A percentile compares a stretch with the other conserved stretches of the same genome.
Evolutionary conservation across 1,140 invertebrate genomes (phyloP).

Genomic region (Aphelinus certus): DNA sequence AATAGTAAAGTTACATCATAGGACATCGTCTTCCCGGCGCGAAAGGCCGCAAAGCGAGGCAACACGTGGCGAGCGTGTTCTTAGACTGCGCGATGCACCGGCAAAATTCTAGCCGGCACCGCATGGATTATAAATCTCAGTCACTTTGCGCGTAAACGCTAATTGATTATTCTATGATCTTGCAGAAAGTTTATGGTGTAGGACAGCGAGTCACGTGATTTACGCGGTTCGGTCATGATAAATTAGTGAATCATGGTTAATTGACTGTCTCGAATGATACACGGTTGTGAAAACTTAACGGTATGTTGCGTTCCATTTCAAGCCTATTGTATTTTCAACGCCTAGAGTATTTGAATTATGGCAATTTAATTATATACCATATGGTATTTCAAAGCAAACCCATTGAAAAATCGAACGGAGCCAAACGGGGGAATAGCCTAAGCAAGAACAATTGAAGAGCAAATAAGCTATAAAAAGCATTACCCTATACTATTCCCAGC

Average conservation of each 20-base stretch:
- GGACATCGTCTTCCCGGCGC: conserved; percentile 3
- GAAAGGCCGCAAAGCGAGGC: background rate
- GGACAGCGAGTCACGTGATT: too few relatives aligned
- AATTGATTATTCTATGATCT: conserved; percentile 4
- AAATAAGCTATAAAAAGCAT: too few relatives aligned
- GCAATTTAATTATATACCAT: too few relatives aligned
- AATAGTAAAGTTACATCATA: conserved; percentile 16
- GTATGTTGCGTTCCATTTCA: too few relatives aligned
- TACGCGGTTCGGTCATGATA: too few relatives aligned
- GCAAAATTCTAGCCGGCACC: background rate
- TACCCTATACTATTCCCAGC: too few relatives aligned
- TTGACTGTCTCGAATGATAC: too few relatives aligned
- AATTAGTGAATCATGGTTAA: too few relatives aligned
- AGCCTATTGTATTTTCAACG: too few relatives aligned
- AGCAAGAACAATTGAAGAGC: background rate
- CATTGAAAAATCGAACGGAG: conserved; percentile 7
- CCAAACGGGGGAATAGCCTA: background rate
- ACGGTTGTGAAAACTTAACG: too few relatives aligned
- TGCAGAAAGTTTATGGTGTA: background rate
- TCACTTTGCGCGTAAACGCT: background rate
- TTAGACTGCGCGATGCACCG: background rate
- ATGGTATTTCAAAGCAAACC: too few relatives aligned
- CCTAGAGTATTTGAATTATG: too few relatives aligned
- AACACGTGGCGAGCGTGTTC: conserved; percentile 12
- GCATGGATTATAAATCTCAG: background rate